Evolutionary conservation across 2,888 invertebrate species (phyloP).

Genomic region (Mystacides longicornis): DNA sequence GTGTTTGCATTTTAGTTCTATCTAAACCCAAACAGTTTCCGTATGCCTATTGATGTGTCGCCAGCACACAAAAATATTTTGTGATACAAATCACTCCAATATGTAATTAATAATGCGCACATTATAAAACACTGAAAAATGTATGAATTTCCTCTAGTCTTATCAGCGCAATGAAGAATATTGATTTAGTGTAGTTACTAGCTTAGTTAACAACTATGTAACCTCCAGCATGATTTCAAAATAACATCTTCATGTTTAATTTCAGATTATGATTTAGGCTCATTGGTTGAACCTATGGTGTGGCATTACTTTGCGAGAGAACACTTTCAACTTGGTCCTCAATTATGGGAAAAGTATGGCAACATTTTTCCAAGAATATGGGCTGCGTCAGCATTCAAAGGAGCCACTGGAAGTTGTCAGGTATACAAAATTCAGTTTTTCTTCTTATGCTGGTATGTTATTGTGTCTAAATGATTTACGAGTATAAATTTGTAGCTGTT

Average conservation of each 20-base stretch:
- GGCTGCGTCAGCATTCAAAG: slow-evolving; percentile 80
- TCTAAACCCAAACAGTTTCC: too few relatives aligned
- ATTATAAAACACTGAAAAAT: too few relatives aligned
- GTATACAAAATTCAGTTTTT: slow-evolving; percentile 32
- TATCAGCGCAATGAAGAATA: too few relatives aligned
- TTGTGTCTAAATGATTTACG: background rate
- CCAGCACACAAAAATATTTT: too few relatives aligned
- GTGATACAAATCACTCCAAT: too few relatives aligned
- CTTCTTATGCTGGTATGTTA: background rate
- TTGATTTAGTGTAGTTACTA: too few relatives aligned
- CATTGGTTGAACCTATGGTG: slow-evolving; percentile 58
- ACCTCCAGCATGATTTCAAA: too few relatives aligned
- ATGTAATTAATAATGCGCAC: too few relatives aligned
- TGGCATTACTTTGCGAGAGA: slow-evolving; percentile 59
- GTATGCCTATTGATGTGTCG: too few relatives aligned
- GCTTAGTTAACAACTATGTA: too few relatives aligned
- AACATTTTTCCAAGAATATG: slow-evolving; percentile 63
- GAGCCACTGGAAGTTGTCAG: slow-evolving; percentile 71
- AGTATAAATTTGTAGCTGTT: background rate
- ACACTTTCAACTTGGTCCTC: slow-evolving; percentile 43
- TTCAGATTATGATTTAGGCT: slow-evolving; percentile 53
- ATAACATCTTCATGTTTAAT: slow-evolving; percentile 19
- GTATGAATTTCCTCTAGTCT: too few relatives aligned
- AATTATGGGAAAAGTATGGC: slow-evolving; percentile 59
- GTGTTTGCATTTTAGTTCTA: too few relatives aligned